A percentile compares a stretch with the other conserved stretches of the same genome.
Evolutionary conservation across 2,888 invertebrate genomes (phyloP).

Genomic region (Aspidapion aeneum): DNA sequence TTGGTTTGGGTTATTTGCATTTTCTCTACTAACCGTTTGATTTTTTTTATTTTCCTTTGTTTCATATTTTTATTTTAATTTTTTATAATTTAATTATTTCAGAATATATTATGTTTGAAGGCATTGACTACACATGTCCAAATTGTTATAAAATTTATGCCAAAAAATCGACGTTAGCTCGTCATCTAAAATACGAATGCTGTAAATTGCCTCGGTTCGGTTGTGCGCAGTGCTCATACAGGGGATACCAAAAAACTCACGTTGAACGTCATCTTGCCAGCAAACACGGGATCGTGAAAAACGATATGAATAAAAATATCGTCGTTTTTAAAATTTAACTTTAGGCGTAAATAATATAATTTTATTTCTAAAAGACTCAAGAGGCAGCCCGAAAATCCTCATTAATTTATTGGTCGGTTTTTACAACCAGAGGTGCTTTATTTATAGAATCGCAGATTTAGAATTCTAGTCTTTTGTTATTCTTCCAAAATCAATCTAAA

Average conservation of each 20-base stretch:
- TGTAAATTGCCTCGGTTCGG: constrained; percentile 39
- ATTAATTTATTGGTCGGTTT: no score
- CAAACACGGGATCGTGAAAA: constrained; percentile 36
- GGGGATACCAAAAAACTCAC: constrained; percentile 39
- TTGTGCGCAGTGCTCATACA: constrained; percentile 37
- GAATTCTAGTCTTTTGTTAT: no score
- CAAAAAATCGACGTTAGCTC: constrained; percentile 32
- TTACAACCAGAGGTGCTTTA: no score
- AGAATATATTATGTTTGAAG: constrained; percentile 28
- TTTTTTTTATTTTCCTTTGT: no score
- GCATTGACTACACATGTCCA: constrained; percentile 30
- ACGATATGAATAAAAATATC: constrained; percentile 32
- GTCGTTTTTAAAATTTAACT: constrained; percentile 27
- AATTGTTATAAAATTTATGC: constrained; percentile 32
- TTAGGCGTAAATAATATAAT: no score
- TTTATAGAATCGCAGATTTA: no score
- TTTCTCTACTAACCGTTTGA: background rate
- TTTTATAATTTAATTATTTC: constrained; percentile 16
- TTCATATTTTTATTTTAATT: constrained; percentile 4
- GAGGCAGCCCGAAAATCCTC: no score
- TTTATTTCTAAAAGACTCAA: no score
- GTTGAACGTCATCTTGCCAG: constrained; percentile 38
- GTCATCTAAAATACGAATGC: constrained; percentile 41
- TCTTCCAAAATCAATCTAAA: no score
- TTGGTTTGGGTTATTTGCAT: background rate